Base-by-base conservation (phyloP, 2,797 vertebrate genomes). In the Liasis olivaceus region DNA sequence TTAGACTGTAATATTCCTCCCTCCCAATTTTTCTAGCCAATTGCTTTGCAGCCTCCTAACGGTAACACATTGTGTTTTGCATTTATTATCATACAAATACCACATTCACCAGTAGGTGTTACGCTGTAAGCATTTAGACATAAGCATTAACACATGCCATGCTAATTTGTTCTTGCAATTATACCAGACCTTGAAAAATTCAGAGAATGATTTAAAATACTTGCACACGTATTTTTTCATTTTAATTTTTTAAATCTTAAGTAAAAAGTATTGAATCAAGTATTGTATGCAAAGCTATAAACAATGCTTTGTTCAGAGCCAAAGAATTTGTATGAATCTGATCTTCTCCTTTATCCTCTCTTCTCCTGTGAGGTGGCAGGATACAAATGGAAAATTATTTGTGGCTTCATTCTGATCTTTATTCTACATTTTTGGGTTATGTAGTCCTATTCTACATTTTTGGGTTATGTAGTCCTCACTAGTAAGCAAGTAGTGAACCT, bases 171-270 rank as follows among this genome's bases (percentile, higher is more conserved):
- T 81, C 15, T 92, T 85, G 36, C 20, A 95, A 93, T 92, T 95
- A 94, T 93, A 93, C 87, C 20, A 92, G 87, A 94, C 17, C 36
- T 95, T 93, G 4, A 59, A 93, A 94, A 91, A 26, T 28, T 72
- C 91, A 0, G 5, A 94, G 5, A 2, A 17, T 92, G 60, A 88
- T 91, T 86, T 66, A 96, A 94, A 95, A 5, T 85, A 28, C 28
- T 86, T 86, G 56, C 26, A 66, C 56, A 31, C 64, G 6, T 54
- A 54, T 54, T 54, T 54, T 54, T 54, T 54, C 91, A 36, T 36
- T 36, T 36, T 36, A 36, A 36, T 36, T 36, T 36, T 36, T 36
- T 36, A 28, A 90, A 95, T 94, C 87, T 28, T 0, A 89, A 93
- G 11, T 26, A 86, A 87, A 3, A 58, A 69, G 66, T 28, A 5